Evolutionary conservation across 37 sponge, comb jelly and placozoan genomes (phyloP).

Genomic region (Chondrosia reniformis): DNA sequence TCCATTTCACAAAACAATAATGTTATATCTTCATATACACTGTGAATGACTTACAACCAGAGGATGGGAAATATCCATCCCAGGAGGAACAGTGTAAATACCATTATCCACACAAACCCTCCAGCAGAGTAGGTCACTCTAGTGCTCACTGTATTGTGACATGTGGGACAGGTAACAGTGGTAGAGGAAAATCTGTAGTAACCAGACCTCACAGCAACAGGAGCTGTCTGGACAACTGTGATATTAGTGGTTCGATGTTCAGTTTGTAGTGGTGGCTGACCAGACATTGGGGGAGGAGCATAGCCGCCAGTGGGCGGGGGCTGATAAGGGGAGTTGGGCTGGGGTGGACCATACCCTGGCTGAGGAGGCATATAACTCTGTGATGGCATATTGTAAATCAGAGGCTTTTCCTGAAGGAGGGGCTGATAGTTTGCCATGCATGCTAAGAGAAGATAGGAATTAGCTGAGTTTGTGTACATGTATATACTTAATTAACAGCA

Average conservation of each 20-base stretch:
- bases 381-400: not conserved
- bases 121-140: constrained; percentile 58
- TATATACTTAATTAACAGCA: no score
- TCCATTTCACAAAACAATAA: no score
- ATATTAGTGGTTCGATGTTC: not conserved
- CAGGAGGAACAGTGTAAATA: constrained; percentile 40
- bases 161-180: constrained; percentile 73
- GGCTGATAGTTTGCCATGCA: constrained; percentile 8
- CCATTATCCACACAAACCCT: constrained; percentile 61
- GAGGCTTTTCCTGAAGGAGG: constrained; percentile 14
- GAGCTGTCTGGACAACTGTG: not conserved
- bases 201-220: not conserved
- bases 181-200: no score
- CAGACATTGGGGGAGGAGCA: constrained; percentile 50
- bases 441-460: no score
- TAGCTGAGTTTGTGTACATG: no score
- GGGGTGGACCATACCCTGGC: not conserved
- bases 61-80: not conserved
- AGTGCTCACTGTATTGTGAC: constrained; percentile 82
- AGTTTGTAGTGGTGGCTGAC: not conserved
- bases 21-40: no score
- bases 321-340: constrained; percentile 24
- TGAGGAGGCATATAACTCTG: not conserved
- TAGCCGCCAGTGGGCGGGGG: constrained; percentile 83
- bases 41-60: constrained; percentile 4